Evolutionary conservation across 2,797 vertebrate species (phyloP), one percentile per base, ranked within the genome.

Genomic region (Adrianichthys oophorus): DNA sequence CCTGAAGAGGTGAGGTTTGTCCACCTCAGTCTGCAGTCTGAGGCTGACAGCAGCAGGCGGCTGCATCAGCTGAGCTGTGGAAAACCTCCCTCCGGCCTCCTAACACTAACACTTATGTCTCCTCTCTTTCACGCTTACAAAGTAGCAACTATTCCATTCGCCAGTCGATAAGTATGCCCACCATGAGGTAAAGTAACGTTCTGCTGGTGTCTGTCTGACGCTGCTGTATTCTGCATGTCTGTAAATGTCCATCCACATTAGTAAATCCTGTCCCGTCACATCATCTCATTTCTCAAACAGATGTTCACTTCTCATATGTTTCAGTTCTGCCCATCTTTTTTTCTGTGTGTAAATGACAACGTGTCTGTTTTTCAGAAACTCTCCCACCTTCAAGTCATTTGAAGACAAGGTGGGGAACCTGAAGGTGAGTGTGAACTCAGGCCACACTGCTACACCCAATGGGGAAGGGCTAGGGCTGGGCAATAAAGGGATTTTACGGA

Each of bases 301-400:
- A 7, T 32, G 26, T 7, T 29, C 26, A 29, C 29, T 32, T 13
- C 10, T 10, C 12, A 10, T 32, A 32, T 8, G 29, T 32, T 37
- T 37, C 10, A 10, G 10, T 10, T 2, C 2, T 2, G 7, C 29
- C 10, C 2, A 6, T 18, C 21, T 23, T 2, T 52, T 52, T 41
- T 6, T 40, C n/a, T 19, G 4, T 37, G 32, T 37, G 32, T 37
- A 37, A 37, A 37, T 12, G 32, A 37, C 10, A 12, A 13, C 32
- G 13, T 4, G 32, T 84, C 29, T 65, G 37, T 61, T 63, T 49
- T 14, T 29, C 85, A 99, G 97, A 89, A 98, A 97, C 87, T 98
- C 97, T 19, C 76, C 95, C 0, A 96, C 96, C 66, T 99, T 99
- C 93, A 99, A 98, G 88, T 97, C 98, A 0, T 98, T 99, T 71